Conservation (phyloP, 2,888 invertebrate species). For the Chalcis sispes region DNA sequence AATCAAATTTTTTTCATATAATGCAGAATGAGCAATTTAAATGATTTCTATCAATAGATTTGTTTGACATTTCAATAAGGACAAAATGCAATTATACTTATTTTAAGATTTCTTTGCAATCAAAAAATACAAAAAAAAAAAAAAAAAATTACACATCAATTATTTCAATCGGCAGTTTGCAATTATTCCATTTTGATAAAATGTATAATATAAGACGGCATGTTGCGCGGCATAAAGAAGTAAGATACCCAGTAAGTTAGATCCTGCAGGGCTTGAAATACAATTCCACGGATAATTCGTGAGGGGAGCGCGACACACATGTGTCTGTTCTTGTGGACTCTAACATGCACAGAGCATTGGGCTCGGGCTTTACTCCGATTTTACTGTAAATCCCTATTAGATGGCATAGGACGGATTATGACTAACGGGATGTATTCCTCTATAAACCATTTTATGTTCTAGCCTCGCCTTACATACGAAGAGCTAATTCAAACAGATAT, state of each 20-base stretch:
- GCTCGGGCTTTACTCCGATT: constrained; percentile 36
- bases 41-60: no score
- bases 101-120: no score
- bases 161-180: no score
- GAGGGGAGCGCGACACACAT: constrained; percentile 20
- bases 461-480: constrained; percentile 20
- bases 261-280: constrained; percentile 31
- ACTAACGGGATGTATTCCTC: constrained; percentile 39
- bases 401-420: constrained; percentile 38
- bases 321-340: constrained; percentile 11
- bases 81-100: no score
- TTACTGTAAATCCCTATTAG: constrained; percentile 47
- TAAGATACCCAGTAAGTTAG: constrained; percentile 26
- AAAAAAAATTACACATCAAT: no score
- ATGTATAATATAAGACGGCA: constrained; percentile 13
- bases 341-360: not conserved
- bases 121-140: no score
- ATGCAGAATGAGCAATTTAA: no score
- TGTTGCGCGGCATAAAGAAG: not conserved
- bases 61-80: no score
- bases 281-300: constrained; percentile 38
- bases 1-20: no score
- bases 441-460: constrained; percentile 46
- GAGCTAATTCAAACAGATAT: constrained; percentile 26
- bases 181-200: no score